phyloP scores from a whole-genome alignment of 1,140 invertebrate species.

The Bombus sibiricus region DNA sequence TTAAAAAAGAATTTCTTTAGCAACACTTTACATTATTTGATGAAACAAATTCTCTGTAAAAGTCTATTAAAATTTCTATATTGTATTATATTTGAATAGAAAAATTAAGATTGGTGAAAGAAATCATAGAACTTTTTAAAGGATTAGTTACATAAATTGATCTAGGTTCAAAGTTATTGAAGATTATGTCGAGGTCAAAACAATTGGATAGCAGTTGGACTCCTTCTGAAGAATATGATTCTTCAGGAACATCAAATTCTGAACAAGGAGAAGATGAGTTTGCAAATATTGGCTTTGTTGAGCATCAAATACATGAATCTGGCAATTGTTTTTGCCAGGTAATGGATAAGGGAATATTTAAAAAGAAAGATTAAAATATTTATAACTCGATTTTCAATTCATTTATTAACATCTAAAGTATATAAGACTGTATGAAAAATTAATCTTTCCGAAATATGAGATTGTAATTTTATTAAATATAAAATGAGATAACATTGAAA shows the following conservation, averaged over 20 bases:
- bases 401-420: background rate
- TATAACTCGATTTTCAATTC: background rate
- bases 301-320: slow-evolving; percentile 9
- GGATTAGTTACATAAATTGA: slow-evolving; percentile 34
- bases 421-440: background rate
- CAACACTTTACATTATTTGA: background rate
- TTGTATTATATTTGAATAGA: background rate
- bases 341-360: background rate
- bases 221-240: slow-evolving; percentile 75
- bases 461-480: background rate
- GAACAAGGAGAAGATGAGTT: slow-evolving; percentile 57
- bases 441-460: background rate
- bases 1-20: background rate
- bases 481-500: background rate
- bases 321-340: slow-evolving; percentile 32
- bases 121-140: slow-evolving; percentile 6
- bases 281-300: slow-evolving; percentile 15
- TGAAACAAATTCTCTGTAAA: background rate
- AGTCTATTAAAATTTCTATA: background rate
- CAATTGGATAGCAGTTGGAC: slow-evolving; percentile 76
- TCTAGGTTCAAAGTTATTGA: slow-evolving; percentile 75
- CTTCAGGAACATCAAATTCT: slow-evolving; percentile 75
- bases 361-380: background rate
- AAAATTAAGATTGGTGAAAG: background rate
- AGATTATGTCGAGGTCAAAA: slow-evolving; percentile 76